Evolutionary conservation across 2,888 invertebrate genomes (phyloP).

Genomic region (Lasioglossum pauxillum): DNA sequence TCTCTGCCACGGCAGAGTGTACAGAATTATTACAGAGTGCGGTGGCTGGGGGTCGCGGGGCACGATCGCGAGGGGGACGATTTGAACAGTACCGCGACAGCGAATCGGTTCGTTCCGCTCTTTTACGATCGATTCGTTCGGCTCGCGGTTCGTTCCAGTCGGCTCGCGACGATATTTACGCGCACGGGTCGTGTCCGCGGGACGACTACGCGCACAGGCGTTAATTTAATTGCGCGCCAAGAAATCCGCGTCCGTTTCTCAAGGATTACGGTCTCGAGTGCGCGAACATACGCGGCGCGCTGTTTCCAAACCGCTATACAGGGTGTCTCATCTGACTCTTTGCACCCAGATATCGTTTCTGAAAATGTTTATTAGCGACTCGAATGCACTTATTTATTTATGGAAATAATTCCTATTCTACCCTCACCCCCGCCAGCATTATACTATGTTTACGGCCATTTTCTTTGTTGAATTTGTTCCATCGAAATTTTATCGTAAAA

Average conservation of each 20-base stretch:
- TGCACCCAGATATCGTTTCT: too few relatives aligned
- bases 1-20: not conserved
- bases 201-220: constrained; percentile 18
- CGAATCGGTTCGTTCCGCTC: constrained; percentile 66
- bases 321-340: not conserved
- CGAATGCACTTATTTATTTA: too few relatives aligned
- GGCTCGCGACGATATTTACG: constrained; percentile 64
- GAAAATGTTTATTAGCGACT: too few relatives aligned
- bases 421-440: too few relatives aligned
- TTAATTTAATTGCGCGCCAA: constrained; percentile 55
- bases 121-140: constrained; percentile 70
- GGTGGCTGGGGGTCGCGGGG: not conserved
- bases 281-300: not conserved
- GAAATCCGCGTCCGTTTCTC: constrained; percentile 9
- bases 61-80: constrained; percentile 22
- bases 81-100: constrained; percentile 63
- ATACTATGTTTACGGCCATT: too few relatives aligned
- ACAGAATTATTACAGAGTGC: not conserved
- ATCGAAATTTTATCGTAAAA: too few relatives aligned
- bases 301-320: not conserved
- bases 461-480: too few relatives aligned
- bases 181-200: constrained; percentile 61
- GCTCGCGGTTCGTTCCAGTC: constrained; percentile 53
- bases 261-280: not conserved
- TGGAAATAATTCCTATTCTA: too few relatives aligned